phyloP scores from a whole-genome alignment of 1,140 invertebrate genomes.

The Drosophila lacertosa region DNA sequence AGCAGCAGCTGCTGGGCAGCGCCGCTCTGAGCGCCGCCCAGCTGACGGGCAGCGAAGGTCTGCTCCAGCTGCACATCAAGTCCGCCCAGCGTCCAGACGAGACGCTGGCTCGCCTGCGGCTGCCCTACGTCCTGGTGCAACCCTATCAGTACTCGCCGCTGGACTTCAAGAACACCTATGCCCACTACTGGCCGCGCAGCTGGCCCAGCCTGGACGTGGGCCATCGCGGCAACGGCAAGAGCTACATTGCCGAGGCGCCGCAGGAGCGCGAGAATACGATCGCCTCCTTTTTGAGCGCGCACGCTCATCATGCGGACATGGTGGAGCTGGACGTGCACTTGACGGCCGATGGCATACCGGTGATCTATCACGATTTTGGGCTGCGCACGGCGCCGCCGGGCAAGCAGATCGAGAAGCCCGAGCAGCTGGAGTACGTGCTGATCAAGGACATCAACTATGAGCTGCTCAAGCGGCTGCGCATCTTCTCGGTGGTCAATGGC shows the following conservation, averaged over 20 bases:
- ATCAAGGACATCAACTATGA: constrained; percentile 95
- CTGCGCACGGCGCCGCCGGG: constrained; percentile 93
- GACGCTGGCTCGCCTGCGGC: constrained; percentile 87
- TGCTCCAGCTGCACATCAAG: constrained; percentile 90
- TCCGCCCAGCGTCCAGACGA: constrained; percentile 85
- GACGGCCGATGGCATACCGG: constrained; percentile 95
- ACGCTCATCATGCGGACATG: constrained; percentile 94
- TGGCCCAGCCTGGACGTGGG: constrained; percentile 95
- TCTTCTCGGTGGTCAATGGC: constrained; percentile 80
- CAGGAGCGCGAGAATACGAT: constrained; percentile 96
- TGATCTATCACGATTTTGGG: constrained; percentile 98
- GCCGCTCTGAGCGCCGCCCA: constrained; percentile 87
- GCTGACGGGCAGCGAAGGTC: constrained; percentile 88
- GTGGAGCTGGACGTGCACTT: constrained; percentile 98
- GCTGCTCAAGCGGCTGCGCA: constrained; percentile 93
- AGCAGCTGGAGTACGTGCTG: constrained; percentile 93
- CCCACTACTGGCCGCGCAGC: constrained; percentile 92
- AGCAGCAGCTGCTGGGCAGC: constrained; percentile 88
- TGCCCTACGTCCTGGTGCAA: constrained; percentile 88
- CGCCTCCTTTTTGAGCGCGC: constrained; percentile 94
- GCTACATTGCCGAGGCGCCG: constrained; percentile 87
- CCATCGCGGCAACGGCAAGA: constrained; percentile 93
- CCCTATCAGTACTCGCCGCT: constrained; percentile 89
- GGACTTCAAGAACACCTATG: constrained; percentile 92
- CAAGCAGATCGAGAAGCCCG: constrained; percentile 87